A percentile compares a stretch with the other conserved stretches of the same genome.
phyloP scores from a whole-genome alignment of 2,888 invertebrate species.

The Liopterus haemorrhoidalis region DNA sequence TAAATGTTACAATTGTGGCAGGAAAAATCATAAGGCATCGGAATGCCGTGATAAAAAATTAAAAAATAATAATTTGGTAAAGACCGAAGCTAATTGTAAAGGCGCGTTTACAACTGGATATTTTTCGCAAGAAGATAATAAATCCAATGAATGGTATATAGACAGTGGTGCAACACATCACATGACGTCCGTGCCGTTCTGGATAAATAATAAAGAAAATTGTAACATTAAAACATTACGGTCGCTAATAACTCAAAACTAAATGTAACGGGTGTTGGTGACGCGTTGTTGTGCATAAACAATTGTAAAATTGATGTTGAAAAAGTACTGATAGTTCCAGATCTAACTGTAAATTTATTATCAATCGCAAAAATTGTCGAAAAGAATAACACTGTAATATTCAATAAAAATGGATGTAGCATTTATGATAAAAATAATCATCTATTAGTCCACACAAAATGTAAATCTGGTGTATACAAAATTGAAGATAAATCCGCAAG shows the following conservation, averaged over 20 bases:
- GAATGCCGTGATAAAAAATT: slow-evolving; percentile 2
- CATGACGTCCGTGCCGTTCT: slow-evolving; percentile 3
- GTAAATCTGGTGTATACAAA: slow-evolving; percentile 7
- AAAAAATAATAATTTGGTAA: slow-evolving; percentile 6
- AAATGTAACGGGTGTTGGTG: not conserved
- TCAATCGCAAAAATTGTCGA: slow-evolving; percentile 12
- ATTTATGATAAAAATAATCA: slow-evolving; percentile 11
- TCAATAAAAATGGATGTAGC: slow-evolving; percentile 9
- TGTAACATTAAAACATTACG: slow-evolving; percentile 4
- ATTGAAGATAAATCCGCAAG: slow-evolving; percentile 3
- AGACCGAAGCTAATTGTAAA: not conserved
- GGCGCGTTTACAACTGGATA: not conserved
- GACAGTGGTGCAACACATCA: slow-evolving; percentile 14
- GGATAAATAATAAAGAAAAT: not conserved
- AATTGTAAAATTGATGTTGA: slow-evolving; percentile 11
- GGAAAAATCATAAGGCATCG: slow-evolving; percentile 16
- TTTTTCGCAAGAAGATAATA: slow-evolving; percentile 3
- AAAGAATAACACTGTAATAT: slow-evolving; percentile 12
- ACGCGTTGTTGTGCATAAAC: too few species aligned
- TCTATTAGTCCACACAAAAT: not conserved
- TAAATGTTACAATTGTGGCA: slow-evolving; percentile 13
- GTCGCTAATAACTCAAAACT: slow-evolving; percentile 3
- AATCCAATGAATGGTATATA: slow-evolving; percentile 10
- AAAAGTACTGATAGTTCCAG: slow-evolving; percentile 15
- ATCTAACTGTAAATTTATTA: slow-evolving; percentile 10